These are phyloP conservation scores for Latrodectus hesperus DNA, from an alignment of 2,888 invertebrate species.

Conservation along the genomic window DNA sequence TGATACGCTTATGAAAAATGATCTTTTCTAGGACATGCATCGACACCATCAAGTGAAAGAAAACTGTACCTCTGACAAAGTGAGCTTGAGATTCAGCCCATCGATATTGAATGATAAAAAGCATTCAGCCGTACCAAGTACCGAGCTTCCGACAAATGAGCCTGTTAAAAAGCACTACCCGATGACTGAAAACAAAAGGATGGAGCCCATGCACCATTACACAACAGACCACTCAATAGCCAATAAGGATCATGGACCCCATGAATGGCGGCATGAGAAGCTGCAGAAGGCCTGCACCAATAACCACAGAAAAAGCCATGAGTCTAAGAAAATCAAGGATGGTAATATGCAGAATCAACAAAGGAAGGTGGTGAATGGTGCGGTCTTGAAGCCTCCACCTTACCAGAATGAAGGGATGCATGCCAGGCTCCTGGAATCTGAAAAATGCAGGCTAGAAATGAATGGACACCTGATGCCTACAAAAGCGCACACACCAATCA, in stretches of 20 bases:
- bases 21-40: conserved; percentile 35
- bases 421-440: conserved; percentile 62
- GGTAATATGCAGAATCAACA: conserved; percentile 33
- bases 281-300: conserved; percentile 63
- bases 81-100: conserved; percentile 39
- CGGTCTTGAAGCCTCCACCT: conserved; percentile 26
- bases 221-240: conserved; percentile 21
- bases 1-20: no score
- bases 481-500: background rate
- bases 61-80: conserved; percentile 31
- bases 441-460: conserved; percentile 54
- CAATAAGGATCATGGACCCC: conserved; percentile 32
- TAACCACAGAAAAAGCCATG: conserved; percentile 59
- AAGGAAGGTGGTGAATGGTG: conserved; percentile 43
- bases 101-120: conserved; percentile 40
- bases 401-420: conserved; percentile 64
- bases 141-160: background rate
- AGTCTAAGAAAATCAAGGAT: conserved; percentile 45
- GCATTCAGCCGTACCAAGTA: conserved; percentile 7
- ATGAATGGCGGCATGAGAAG: conserved; percentile 66
- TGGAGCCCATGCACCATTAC: conserved; percentile 50
- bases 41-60: conserved; percentile 31
- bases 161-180: conserved; percentile 22
- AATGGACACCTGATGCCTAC: conserved; percentile 31
- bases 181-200: conserved; percentile 9